phyloP scores from a whole-genome alignment of 2,888 invertebrate genomes.

The Spodoptera littoralis region DNA sequence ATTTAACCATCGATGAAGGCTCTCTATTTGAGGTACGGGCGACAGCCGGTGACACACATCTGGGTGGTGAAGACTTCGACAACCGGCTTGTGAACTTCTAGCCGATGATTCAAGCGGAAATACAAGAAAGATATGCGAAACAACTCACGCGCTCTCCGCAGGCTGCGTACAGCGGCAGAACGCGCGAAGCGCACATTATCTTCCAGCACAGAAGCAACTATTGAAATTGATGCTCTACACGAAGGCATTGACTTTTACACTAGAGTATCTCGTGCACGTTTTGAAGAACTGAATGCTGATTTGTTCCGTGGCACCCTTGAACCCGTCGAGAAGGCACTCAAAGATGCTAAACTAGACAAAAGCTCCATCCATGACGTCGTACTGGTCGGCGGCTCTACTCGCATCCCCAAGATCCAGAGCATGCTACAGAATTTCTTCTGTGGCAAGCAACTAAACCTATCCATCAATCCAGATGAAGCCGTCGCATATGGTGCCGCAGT shows the following conservation, averaged over 20 bases:
- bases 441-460: conserved; percentile 92
- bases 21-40: conserved; percentile 93
- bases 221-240: conserved; percentile 92
- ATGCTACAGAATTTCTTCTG: conserved; percentile 93
- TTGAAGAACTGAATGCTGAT: conserved; percentile 93
- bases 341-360: conserved; percentile 94
- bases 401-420: conserved; percentile 94
- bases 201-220: conserved; percentile 92
- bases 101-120: conserved; percentile 92
- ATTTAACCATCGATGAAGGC: conserved; percentile 94
- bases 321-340: conserved; percentile 93
- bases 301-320: conserved; percentile 92
- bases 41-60: conserved; percentile 95
- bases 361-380: conserved; percentile 93
- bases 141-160: conserved; percentile 91
- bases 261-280: conserved; percentile 92
- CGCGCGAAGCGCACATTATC: conserved; percentile 93
- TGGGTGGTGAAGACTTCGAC: conserved; percentile 93
- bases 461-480: conserved; percentile 94
- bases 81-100: conserved; percentile 91
- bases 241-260: conserved; percentile 92
- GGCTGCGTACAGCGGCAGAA: conserved; percentile 93
- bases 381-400: conserved; percentile 94
- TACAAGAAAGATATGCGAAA: conserved; percentile 91
- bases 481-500: conserved; percentile 94